Evolutionary conservation across 2,113 vertebrate genomes (phyloP).

Genomic region (Pseudonaja textilis): DNA sequence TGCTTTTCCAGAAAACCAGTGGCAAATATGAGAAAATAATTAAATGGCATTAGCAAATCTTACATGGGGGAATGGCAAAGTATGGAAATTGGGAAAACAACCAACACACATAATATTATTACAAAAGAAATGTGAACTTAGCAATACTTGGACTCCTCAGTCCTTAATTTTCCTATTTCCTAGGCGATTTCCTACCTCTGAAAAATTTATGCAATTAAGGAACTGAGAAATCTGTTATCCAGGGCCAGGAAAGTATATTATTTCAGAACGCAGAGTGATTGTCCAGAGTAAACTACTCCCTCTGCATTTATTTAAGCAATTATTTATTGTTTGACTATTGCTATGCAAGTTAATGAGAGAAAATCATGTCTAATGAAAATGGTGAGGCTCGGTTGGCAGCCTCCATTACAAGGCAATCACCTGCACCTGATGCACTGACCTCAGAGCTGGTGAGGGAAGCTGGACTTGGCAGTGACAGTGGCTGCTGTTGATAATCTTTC

Average conservation of each 20-base stretch:
- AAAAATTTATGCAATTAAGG: background rate
- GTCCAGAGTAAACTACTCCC: background rate
- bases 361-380: background rate
- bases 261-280: background rate
- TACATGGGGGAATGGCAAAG: background rate
- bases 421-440: slow-evolving; percentile 5
- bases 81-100: background rate
- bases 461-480: background rate
- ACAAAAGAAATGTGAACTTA: background rate
- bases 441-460: background rate
- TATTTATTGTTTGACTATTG: background rate
- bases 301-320: background rate
- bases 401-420: background rate
- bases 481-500: background rate
- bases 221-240: background rate
- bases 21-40: background rate
- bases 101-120: background rate
- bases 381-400: background rate
- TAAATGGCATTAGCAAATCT: background rate
- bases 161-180: background rate
- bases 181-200: background rate
- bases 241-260: background rate
- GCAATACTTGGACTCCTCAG: background rate
- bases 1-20: background rate
- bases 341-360: background rate